Base-by-base conservation (phyloP, 2,797 vertebrate species). In the Enteromius mattozi region DNA sequence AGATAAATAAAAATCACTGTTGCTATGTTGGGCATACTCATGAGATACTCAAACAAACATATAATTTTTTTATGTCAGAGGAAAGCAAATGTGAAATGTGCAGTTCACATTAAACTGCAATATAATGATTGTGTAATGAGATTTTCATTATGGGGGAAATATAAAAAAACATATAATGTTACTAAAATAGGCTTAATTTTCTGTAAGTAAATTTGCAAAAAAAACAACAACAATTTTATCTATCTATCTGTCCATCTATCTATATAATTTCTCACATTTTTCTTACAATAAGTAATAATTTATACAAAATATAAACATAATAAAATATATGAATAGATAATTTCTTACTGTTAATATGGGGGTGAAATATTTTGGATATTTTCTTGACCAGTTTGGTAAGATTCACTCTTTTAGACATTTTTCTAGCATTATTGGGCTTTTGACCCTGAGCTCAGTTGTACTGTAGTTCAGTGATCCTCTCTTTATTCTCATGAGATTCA, bases 391-490 rank as follows among this genome's bases (percentile, higher is more conserved):
- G 35, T 17, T 78, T 78, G 2, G 2, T 45, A n/a, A 63, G n/a
- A 78, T 14, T 37, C 21, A 13, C 47, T 76, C 6, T 49, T 47
- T 72, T 33, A 77, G 35, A 77, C 13, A 3, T 3, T 37, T 56
- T 12, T 9, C 37, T 30, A 13, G 16, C 37, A 19, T 78, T 63
- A 19, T 19, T 63, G 16, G 2, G 37, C 12, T 1, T 37, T 6
- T 82, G 80, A 35, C 59, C 70, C n/a, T 21, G 59, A 83, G 47
- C 33, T 66, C 16, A 42, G 71, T 49, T 78, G 59, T 80, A 61
- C 24, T n/a, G 19, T 10, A 9, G 61, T 89, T 87, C n/a, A 76
- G 16, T 19, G 13, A 45, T 19, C 40, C 61, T 35, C 40, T 80
- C 40, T 80, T n/a, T 49, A 74, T 66, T n/a, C 42, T 47, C 42